A percentile compares a stretch with the other conserved stretches of the same genome.
Evolutionary conservation across 2,797 vertebrate species (phyloP).

Genomic region (Chrysocyon brachyurus): DNA sequence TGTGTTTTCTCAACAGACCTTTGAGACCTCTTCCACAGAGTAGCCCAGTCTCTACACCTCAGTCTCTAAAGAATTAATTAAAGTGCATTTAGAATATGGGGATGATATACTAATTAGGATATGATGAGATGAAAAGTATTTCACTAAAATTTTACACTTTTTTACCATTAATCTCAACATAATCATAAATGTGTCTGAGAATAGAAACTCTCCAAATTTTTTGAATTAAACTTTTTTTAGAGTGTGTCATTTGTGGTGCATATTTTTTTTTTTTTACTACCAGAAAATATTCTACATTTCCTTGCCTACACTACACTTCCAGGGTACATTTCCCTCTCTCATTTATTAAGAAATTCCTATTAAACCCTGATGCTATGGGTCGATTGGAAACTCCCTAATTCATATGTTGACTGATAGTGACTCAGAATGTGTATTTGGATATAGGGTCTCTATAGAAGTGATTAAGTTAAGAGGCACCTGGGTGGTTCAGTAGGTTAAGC

Average conservation of each 20-base stretch:
- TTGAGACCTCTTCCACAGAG: neutral
- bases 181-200: neutral
- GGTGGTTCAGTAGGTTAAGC: neutral
- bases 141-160: neutral
- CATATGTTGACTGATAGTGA: neutral
- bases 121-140: neutral
- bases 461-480: neutral
- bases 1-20: neutral
- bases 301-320: neutral
- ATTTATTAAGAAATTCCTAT: neutral
- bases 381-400: neutral
- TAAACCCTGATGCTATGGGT: neutral
- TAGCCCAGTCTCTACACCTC: neutral
- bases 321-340: neutral
- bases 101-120: neutral
- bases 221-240: neutral
- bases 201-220: neutral
- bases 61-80: slow-evolving; percentile 65
- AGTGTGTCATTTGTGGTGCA: neutral
- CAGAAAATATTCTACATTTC: neutral
- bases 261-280: neutral
- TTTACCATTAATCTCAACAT: neutral
- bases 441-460: neutral
- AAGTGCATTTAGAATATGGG: neutral
- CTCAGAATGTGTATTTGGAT: neutral